A percentile compares a stretch with the other conserved stretches of the same genome.
These are phyloP conservation scores for Drosophila recens DNA, from an alignment of 2,888 invertebrate species.

Conservation along the genomic window DNA sequence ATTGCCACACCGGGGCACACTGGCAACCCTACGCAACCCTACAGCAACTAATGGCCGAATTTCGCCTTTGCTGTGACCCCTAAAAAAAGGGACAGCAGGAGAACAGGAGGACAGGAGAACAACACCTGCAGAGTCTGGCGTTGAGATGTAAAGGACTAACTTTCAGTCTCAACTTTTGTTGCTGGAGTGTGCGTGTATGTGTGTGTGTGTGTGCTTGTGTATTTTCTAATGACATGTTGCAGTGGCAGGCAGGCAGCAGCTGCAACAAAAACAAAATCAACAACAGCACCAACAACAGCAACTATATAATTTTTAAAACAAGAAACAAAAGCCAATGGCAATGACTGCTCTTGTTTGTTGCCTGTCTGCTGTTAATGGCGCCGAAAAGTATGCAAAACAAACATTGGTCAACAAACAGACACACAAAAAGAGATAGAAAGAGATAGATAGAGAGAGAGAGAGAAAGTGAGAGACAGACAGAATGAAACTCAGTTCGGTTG, in stretches of 20 bases:
- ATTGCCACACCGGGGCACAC: constrained; percentile 49
- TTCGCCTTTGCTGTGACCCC: constrained; percentile 68
- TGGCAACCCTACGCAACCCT: constrained; percentile 22
- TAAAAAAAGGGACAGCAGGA: constrained; percentile 55
- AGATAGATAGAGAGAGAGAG: constrained; percentile 16
- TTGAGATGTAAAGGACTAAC: constrained; percentile 59
- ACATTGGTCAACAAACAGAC: constrained; percentile 40
- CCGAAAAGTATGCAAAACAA: constrained; percentile 66
- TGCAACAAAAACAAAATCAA: constrained; percentile 21
- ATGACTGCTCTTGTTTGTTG: constrained; percentile 29
- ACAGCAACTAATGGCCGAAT: constrained; percentile 54
- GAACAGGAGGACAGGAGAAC: constrained; percentile 23
- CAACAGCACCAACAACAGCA: constrained; percentile 19
- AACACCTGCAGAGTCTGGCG: constrained; percentile 56
- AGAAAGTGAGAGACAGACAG: constrained; percentile 17
- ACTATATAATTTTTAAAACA: constrained; percentile 63
- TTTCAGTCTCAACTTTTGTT: constrained; percentile 56
- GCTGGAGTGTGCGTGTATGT: constrained; percentile 2
- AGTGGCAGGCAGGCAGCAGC: constrained; percentile 46
- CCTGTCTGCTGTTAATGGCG: constrained; percentile 62
- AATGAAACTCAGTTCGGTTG: constrained; percentile 35
- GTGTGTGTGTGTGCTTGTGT: constrained; percentile 37
- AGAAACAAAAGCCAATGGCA: constrained; percentile 40
- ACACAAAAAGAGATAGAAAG: constrained; percentile 6
- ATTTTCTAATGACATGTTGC: constrained; percentile 67